Conservation (phyloP, 2,888 invertebrate genomes). For the Sclerodermus sp. region DNA sequence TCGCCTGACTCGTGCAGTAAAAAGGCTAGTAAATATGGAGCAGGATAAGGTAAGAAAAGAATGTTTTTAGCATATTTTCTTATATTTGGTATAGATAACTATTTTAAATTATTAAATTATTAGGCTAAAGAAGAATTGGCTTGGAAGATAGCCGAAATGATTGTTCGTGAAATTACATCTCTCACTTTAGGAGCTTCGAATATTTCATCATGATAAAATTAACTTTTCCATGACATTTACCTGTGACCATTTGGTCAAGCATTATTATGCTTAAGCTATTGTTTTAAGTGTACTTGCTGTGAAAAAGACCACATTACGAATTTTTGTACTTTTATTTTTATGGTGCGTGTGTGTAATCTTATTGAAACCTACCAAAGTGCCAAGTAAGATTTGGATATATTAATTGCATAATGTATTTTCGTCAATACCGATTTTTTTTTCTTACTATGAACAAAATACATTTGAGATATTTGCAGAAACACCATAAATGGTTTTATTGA, state of each 20-base stretch:
- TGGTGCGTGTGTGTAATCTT: no score
- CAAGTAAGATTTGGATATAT: slow-evolving; percentile 12
- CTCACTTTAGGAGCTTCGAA: slow-evolving; percentile 68
- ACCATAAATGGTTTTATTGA: no score
- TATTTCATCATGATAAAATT: slow-evolving; percentile 43
- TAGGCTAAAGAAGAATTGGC: slow-evolving; percentile 92
- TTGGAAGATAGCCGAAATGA: slow-evolving; percentile 96
- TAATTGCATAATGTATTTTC: neutral
- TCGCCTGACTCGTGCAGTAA: slow-evolving; percentile 67
- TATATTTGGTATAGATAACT: neutral
- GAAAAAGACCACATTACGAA: no score
- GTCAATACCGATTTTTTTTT: neutral
- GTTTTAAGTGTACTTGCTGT: slow-evolving; percentile 5
- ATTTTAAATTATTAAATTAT: slow-evolving; percentile 8
- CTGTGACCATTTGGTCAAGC: neutral
- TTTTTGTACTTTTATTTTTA: no score
- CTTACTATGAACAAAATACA: no score
- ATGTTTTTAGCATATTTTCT: slow-evolving; percentile 1
- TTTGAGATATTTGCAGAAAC: no score
- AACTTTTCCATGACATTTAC: slow-evolving; percentile 6
- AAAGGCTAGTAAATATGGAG: slow-evolving; percentile 78
- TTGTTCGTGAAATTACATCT: slow-evolving; percentile 91
- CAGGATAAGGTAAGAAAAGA: slow-evolving; percentile 69
- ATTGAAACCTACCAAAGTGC: slow-evolving; percentile 27
- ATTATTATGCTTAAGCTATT: slow-evolving; percentile 3